These are phyloP conservation scores for Hypomecis atomaria DNA, from an alignment of 2,888 invertebrate species.

Conservation along the genomic window DNA sequence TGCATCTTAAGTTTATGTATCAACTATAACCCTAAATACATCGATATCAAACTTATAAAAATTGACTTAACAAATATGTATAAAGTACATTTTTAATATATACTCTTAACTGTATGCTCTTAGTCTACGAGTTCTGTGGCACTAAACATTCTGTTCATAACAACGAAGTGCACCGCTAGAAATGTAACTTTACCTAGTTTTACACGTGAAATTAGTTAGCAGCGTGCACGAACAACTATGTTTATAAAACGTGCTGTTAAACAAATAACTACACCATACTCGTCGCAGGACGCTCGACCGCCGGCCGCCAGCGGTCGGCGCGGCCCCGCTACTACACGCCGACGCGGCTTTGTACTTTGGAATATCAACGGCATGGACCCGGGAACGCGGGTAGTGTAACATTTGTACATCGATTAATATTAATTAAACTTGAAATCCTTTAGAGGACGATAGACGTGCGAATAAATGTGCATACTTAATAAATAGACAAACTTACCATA, in stretches of 20 bases:
- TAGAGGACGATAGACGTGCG: no score
- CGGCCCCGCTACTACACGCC: slow-evolving; percentile 11
- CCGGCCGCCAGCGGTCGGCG: neutral
- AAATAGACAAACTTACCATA: no score
- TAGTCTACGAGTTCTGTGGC: slow-evolving; percentile 54
- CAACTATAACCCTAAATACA: slow-evolving; percentile 51
- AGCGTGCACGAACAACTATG: slow-evolving; percentile 59
- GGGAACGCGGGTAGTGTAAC: slow-evolving; percentile 9
- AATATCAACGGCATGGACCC: slow-evolving; percentile 20
- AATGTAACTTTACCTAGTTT: slow-evolving; percentile 45
- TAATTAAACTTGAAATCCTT: no score
- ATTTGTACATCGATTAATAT: slow-evolving; percentile 4
- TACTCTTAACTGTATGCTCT: slow-evolving; percentile 49
- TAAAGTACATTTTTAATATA: slow-evolving; percentile 57
- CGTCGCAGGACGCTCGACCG: neutral
- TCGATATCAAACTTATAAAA: slow-evolving; percentile 72
- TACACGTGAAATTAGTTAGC: slow-evolving; percentile 54
- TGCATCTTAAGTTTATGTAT: slow-evolving; percentile 67
- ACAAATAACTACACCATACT: slow-evolving; percentile 44
- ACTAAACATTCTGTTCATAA: slow-evolving; percentile 50
- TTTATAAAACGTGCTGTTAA: slow-evolving; percentile 56
- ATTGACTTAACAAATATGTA: slow-evolving; percentile 68
- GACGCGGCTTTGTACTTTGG: slow-evolving; percentile 35
- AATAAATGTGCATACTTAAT: no score
- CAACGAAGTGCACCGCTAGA: slow-evolving; percentile 55